phyloP scores from a whole-genome alignment of 1,140 invertebrate genomes.

The Coptotermes formosanus region DNA sequence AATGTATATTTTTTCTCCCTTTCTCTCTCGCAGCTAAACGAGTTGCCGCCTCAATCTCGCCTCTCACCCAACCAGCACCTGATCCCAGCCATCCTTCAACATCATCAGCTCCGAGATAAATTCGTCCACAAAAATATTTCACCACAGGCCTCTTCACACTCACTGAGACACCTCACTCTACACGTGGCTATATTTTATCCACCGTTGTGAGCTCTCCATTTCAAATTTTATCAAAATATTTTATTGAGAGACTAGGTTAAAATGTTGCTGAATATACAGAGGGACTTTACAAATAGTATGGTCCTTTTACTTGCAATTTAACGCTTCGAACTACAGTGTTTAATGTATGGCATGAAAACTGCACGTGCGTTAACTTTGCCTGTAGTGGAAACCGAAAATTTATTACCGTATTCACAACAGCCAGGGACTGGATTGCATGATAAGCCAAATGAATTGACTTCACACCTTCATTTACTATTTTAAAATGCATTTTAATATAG shows the following conservation, averaged over 20 bases:
- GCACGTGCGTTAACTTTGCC: too few relatives aligned
- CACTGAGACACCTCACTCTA: background rate
- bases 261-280: too few relatives aligned
- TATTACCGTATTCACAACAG: too few relatives aligned
- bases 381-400: too few relatives aligned
- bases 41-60: background rate
- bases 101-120: background rate
- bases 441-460: too few relatives aligned
- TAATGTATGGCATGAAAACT: too few relatives aligned
- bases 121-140: background rate
- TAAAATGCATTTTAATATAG: too few relatives aligned
- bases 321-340: too few relatives aligned
- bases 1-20: background rate
- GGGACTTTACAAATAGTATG: too few relatives aligned
- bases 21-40: background rate
- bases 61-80: background rate
- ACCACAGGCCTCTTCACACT: background rate
- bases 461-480: too few relatives aligned
- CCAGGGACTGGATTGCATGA: too few relatives aligned
- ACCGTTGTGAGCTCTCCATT: background rate
- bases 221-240: background rate
- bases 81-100: background rate
- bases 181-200: background rate
- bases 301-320: too few relatives aligned
- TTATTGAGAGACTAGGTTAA: background rate